phyloP scores from a whole-genome alignment of 2,888 invertebrate genomes.

The Lumbricus terrestris region DNA sequence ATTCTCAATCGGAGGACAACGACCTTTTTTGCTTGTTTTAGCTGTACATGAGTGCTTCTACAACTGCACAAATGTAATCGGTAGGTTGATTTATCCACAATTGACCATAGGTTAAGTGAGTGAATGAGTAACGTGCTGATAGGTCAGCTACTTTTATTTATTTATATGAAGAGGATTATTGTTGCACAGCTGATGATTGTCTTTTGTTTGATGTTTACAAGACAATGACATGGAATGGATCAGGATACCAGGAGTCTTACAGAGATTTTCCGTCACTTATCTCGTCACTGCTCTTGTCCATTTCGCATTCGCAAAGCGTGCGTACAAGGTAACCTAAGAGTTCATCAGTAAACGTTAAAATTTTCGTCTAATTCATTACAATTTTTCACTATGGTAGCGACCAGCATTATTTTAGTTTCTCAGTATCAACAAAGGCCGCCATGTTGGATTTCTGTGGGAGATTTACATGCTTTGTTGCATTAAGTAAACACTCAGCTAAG shows the following conservation, averaged over 20 bases:
- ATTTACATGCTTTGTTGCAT: no score
- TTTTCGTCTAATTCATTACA: background rate
- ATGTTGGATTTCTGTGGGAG: no score
- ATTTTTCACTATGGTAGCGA: background rate
- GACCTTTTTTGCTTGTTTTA: no score
- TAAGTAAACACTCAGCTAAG: no score
- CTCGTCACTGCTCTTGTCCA: constrained; percentile 63
- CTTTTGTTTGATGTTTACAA: background rate
- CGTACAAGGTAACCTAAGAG: constrained; percentile 6
- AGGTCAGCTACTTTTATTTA: no score
- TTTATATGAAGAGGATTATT: background rate
- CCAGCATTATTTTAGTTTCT: no score
- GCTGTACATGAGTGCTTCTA: background rate
- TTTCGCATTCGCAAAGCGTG: constrained; percentile 39
- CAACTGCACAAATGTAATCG: no score
- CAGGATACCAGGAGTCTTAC: constrained; percentile 85
- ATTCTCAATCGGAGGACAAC: no score
- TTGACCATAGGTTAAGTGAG: no score
- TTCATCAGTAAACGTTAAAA: background rate
- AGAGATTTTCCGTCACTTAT: constrained; percentile 82
- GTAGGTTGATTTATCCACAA: no score
- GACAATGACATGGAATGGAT: constrained; percentile 23
- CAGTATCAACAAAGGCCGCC: no score
- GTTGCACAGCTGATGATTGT: background rate
- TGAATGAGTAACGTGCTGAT: no score